Base-by-base conservation (phyloP, 1,140 invertebrate genomes). In the Drosophila mauritiana region DNA sequence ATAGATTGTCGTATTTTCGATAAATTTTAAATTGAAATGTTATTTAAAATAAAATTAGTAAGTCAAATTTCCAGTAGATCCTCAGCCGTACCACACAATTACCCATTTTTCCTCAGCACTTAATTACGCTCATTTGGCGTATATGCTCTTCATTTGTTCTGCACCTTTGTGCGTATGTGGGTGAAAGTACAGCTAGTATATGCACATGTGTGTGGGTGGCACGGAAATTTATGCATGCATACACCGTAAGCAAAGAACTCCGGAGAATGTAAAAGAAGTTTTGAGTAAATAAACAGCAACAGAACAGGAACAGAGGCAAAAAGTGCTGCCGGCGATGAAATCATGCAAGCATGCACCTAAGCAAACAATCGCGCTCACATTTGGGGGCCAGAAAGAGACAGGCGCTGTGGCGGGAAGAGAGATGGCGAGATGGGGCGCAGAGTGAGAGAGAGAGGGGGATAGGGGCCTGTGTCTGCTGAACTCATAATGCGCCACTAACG, bases 271-370 rank as follows among this genome's bases (percentile, higher is more conserved):
- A 52, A 88, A 86, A 86, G 83, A 88, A 86, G 82, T 75, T 80
- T 65, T 86, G 57, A 72, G 82, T 86, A 86, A 86, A 86, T 86
- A 86, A 86, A 86, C 82, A 84, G 80, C 65, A 84, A 72, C 64
- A 56, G 64, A 73, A 59, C 36, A 37, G 31, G 31, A 31, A 31
- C 55, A 42, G 57, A 53, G 49, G 70, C 37, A 74, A 55, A 73
- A 74, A 86, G 82, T 86, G 82, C 82, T 86, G 82, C 82, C 58
- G 83, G 82, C 82, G 79, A 79, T 78, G 78, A 82, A 86, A 82
- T 75, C 82, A 88, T 82, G 74, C 83, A 81, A 86, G 82, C 73
- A 76, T 81, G 74, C 80, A 83, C 72, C 80, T 83, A 86, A 70
- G 75, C 83, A 78, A 85, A 85, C 78, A 78, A 75, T 56, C 52